phyloP scores from a whole-genome alignment of 2,113 vertebrate genomes.

The Eubucco bourcierii region DNA sequence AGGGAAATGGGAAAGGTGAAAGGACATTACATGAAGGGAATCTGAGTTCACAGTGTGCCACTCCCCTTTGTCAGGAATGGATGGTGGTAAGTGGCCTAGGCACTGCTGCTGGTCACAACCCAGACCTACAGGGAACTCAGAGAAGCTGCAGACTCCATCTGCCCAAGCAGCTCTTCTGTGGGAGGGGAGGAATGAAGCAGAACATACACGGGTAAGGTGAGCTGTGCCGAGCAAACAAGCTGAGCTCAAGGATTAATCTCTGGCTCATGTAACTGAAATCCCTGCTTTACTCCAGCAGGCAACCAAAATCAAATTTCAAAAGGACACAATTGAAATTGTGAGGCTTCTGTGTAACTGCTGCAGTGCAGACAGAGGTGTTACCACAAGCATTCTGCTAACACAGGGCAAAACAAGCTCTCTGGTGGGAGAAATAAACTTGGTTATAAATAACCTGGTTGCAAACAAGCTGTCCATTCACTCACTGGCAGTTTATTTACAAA shows the following conservation, averaged over 20 bases:
- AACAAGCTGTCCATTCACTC: slow-evolving; percentile 35
- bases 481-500: slow-evolving; percentile 40
- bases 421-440: slow-evolving; percentile 1
- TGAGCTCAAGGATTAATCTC: not conserved
- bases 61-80: not conserved
- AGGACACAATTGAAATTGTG: not conserved
- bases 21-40: not conserved
- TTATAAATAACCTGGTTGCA: slow-evolving; percentile 44
- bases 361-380: slow-evolving; percentile 3
- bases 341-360: not conserved
- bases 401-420: slow-evolving; percentile 17
- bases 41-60: not conserved
- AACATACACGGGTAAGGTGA: not conserved
- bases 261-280: not conserved
- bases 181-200: slow-evolving; percentile 31
- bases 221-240: not conserved
- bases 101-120: not conserved
- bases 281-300: not conserved
- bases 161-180: not conserved
- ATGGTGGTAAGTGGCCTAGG: accelerated
- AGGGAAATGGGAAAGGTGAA: not conserved
- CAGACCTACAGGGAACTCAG: not conserved
- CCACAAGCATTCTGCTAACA: not conserved
- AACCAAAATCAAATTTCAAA: not conserved
- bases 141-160: not conserved